Percentiles rank a stretch among this genome's conserved stretches.
These are phyloP conservation scores for Heterochromis multidens DNA, from an alignment of 2,113 vertebrate genomes.

Conservation along the genomic window DNA sequence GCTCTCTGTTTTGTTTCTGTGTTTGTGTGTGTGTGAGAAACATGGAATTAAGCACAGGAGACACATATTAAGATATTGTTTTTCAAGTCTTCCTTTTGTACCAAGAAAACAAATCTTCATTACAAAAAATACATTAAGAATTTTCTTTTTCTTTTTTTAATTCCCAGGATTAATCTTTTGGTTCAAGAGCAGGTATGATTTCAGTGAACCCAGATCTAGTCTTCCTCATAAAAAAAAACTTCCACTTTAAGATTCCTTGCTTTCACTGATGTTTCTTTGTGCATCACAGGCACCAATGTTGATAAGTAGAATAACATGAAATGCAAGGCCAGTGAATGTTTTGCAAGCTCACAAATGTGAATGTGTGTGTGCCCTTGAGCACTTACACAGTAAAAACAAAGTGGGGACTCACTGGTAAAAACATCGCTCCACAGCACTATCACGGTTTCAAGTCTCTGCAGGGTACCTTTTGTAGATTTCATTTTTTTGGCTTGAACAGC, in stretches of 20 bases:
- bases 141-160: accelerated
- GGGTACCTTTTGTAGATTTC: not conserved
- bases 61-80: no score
- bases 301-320: not conserved
- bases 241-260: not conserved
- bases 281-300: not conserved
- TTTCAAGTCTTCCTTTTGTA: not conserved
- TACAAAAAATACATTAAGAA: not conserved
- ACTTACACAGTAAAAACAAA: not conserved
- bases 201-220: not conserved
- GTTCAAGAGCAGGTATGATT: not conserved
- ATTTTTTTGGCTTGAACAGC: not conserved
- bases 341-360: not conserved
- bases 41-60: no score
- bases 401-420: not conserved
- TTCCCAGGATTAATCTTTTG: not conserved
- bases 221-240: not conserved
- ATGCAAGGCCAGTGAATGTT: not conserved
- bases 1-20: not conserved
- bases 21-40: no score
- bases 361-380: not conserved
- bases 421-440: not conserved
- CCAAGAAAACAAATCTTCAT: not conserved
- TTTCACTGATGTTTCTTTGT: not conserved
- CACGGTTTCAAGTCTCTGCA: not conserved